A percentile compares a stretch with the other conserved stretches of the same genome.
These are phyloP conservation scores for Ditylenchus weischeri DNA, from an alignment of 2,888 invertebrate genomes.

Conservation along the genomic window DNA sequence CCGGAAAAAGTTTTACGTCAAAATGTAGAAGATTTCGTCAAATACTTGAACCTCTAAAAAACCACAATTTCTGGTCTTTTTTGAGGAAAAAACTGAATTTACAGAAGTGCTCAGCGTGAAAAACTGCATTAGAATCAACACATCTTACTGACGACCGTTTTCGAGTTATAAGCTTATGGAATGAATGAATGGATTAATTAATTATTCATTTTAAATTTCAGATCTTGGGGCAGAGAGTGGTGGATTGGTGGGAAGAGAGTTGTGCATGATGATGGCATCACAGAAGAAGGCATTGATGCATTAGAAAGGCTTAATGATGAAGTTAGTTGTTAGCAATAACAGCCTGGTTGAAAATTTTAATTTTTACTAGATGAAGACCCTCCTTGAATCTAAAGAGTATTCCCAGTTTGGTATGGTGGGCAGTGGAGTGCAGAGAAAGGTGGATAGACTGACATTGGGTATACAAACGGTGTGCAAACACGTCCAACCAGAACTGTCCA, in stretches of 20 bases:
- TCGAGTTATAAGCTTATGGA: no score
- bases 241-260: slow-evolving; percentile 49
- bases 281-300: slow-evolving; percentile 50
- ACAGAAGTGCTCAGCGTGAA: no score
- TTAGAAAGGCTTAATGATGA: slow-evolving; percentile 50
- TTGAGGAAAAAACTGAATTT: no score
- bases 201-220: slow-evolving; percentile 28
- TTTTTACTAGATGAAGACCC: slow-evolving; percentile 38
- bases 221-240: slow-evolving; percentile 59
- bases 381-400: slow-evolving; percentile 46
- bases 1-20: no score
- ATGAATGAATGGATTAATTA: neutral
- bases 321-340: slow-evolving; percentile 24
- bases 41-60: no score
- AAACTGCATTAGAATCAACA: no score
- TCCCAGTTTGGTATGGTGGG: slow-evolving; percentile 56
- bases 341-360: neutral
- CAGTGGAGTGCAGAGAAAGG: slow-evolving; percentile 57
- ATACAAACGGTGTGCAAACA: slow-evolving; percentile 57
- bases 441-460: slow-evolving; percentile 57
- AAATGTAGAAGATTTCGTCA: no score
- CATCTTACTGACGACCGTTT: no score
- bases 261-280: slow-evolving; percentile 53
- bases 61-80: no score
- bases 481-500: slow-evolving; percentile 44